Evolutionary conservation across 2,888 invertebrate genomes (phyloP), one percentile per base, ranked within the genome.

Genomic region (Drosophila mimica): DNA sequence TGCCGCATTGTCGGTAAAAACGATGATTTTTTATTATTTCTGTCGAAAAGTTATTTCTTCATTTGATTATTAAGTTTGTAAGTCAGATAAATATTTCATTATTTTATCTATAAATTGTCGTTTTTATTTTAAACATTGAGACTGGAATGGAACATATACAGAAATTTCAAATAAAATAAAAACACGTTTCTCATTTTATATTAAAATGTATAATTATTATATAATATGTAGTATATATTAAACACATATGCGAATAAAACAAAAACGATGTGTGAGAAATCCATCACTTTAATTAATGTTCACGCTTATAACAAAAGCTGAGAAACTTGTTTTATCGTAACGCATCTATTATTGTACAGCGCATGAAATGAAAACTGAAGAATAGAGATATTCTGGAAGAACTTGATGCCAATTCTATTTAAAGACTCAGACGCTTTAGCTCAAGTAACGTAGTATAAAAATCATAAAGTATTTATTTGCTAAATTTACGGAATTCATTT

Each of bases 1-100:
- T 91, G 91, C 79, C 92, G 92, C 92, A 92, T 83, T 89, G 84
- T 78, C 77, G 77, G 59, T 67, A 25, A 61, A 56, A 56, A 25
- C 17, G 40, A 30, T 38, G 17, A 49, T 59, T 62, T 78, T 72
- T 48, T 51, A 20, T n/a, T 20, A 43, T 61, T 54, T 43, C 58
- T 51, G 28, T 38, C 31, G n/a, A 5, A 13, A 31, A 62, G 28
- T 36, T 11, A 33, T 38, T 11, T 15, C 15, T 6, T n/a, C 25
- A 33, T 33, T 51, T 38, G 9, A 17, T n/a, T 38, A 31, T 48
- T 33, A 20, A 38, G 43, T 48, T 57, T 33, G 43, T 9, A 54
- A 72, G 31, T 48, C 53, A 56, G 5, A 52, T 66, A 20, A 56
- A 49, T 54, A 25, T 76, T 74, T 70, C 2, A 46, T 20, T 20